Evolutionary conservation across 2,113 vertebrate genomes (phyloP).

Genomic region (Isichthys henryi): DNA sequence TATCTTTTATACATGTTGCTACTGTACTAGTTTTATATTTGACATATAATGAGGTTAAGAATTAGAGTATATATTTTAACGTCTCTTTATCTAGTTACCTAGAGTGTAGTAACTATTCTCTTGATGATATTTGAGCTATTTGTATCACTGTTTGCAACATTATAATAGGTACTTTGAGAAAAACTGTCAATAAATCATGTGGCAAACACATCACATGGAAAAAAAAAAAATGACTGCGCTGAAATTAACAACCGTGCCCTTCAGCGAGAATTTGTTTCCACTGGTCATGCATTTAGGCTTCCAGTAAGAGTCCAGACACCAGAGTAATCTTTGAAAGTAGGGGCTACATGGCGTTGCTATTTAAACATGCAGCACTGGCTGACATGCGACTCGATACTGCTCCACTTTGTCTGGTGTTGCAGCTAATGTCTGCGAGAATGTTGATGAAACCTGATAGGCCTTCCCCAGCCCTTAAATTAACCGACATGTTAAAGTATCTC

Average conservation of each 20-base stretch:
- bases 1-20: neutral
- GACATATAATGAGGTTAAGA: neutral
- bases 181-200: slow-evolving; percentile 5
- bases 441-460: slow-evolving; percentile 52
- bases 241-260: slow-evolving; percentile 26
- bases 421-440: slow-evolving; percentile 26
- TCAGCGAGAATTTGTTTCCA: slow-evolving; percentile 19
- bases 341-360: slow-evolving; percentile 22
- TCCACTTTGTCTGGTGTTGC: slow-evolving; percentile 34
- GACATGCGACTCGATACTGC: neutral
- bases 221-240: neutral
- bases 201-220: neutral
- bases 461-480: slow-evolving; percentile 57
- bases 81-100: neutral
- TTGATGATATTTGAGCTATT: neutral
- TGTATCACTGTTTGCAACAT: neutral
- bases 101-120: neutral
- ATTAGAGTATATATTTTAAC: neutral
- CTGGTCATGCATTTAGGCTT: slow-evolving; percentile 20
- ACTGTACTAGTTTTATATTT: neutral
- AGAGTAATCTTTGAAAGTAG: slow-evolving; percentile 32
- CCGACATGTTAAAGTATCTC: slow-evolving; percentile 53
- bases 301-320: slow-evolving; percentile 27
- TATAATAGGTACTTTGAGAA: neutral
- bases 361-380: slow-evolving; percentile 11